Percentiles rank a stretch among this genome's conserved stretches.
Evolutionary conservation across 2,888 invertebrate species (phyloP).

Genomic region (Andrena bucephala): DNA sequence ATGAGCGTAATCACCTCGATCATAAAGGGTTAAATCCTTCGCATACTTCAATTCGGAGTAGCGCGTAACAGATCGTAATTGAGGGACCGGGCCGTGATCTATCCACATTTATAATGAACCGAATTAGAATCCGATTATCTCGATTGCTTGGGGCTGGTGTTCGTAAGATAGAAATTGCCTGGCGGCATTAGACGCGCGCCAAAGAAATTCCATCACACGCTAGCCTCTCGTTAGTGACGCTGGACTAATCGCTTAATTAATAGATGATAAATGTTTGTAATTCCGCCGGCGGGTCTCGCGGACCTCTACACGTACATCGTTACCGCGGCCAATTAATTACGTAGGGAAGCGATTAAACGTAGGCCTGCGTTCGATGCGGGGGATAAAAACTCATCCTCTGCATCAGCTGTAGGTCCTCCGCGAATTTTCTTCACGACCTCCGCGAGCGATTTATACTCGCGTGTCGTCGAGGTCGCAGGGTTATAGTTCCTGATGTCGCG

Average conservation of each 20-base stretch:
- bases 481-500: constrained; percentile 67
- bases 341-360: constrained; percentile 57
- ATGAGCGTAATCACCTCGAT: constrained; percentile 6
- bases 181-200: constrained; percentile 49
- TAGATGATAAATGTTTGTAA: constrained; percentile 75
- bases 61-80: constrained; percentile 38
- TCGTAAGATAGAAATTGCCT: constrained; percentile 52
- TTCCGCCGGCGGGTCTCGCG: constrained; percentile 53
- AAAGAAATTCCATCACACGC: constrained; percentile 64
- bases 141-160: constrained; percentile 9
- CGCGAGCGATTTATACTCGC: constrained; percentile 63
- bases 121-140: constrained; percentile 57
- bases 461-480: constrained; percentile 60
- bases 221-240: constrained; percentile 67
- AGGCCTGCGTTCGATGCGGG: constrained; percentile 8
- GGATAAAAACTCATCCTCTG: constrained; percentile 37
- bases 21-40: constrained; percentile 3
- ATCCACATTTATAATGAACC: constrained; percentile 48
- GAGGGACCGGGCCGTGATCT: constrained; percentile 39
- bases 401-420: constrained; percentile 24
- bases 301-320: constrained; percentile 61
- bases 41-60: constrained; percentile 5
- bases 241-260: constrained; percentile 77
- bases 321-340: constrained; percentile 71
- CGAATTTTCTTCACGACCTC: constrained; percentile 65